These are phyloP conservation scores for Gerris buenoi DNA, from an alignment of 1,140 invertebrate species.

Conservation along the genomic window DNA sequence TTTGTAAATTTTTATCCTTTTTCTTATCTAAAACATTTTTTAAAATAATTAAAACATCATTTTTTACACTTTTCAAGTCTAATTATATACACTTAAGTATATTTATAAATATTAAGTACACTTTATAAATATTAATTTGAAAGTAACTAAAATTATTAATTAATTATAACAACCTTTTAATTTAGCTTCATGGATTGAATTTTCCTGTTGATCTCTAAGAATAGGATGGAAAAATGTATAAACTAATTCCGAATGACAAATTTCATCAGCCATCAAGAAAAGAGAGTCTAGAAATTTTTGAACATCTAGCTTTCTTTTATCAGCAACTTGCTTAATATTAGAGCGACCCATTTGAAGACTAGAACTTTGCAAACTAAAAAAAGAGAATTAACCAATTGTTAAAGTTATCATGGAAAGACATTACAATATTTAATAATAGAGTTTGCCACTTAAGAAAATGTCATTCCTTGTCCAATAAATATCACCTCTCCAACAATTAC, in stretches of 20 bases:
- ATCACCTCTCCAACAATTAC: too few species aligned
- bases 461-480: too few species aligned
- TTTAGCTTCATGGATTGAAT: conserved; percentile 39
- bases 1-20: conserved; percentile 11
- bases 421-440: too few species aligned
- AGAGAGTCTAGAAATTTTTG: conserved; percentile 73
- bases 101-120: too few species aligned
- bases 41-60: too few species aligned
- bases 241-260: conserved; percentile 86
- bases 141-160: too few species aligned
- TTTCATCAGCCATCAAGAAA: conserved; percentile 77
- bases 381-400: conserved; percentile 14
- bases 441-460: too few species aligned
- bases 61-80: too few species aligned
- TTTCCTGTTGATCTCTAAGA: conserved; percentile 74
- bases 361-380: conserved; percentile 44
- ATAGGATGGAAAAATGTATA: conserved; percentile 97
- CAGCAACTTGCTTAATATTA: conserved; percentile 87
- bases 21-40: conserved; percentile 19
- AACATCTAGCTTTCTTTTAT: conserved; percentile 71
- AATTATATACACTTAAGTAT: too few species aligned
- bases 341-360: conserved; percentile 72
- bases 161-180: too few species aligned
- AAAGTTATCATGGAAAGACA: too few species aligned
- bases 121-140: too few species aligned